Conservation (phyloP, 2,888 invertebrate genomes). For the Drosophila tanythrix region DNA sequence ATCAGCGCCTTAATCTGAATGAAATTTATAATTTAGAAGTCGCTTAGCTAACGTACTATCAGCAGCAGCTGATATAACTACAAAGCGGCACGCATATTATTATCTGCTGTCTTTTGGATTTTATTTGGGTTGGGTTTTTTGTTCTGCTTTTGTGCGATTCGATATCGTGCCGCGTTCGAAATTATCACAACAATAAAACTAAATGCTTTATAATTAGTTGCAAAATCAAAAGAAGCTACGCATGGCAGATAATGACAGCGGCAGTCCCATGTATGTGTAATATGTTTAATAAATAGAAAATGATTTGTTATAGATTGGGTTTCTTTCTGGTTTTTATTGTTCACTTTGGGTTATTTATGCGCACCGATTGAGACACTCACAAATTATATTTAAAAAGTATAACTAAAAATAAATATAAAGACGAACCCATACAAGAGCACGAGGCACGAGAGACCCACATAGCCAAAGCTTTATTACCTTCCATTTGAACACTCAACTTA, state of each 20-base stretch:
- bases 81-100: slow-evolving; percentile 50
- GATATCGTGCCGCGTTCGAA: slow-evolving; percentile 32
- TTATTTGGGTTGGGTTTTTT: neutral
- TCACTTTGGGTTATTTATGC: slow-evolving; percentile 45
- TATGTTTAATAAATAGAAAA: slow-evolving; percentile 37
- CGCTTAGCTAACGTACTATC: slow-evolving; percentile 51
- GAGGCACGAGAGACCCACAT: slow-evolving; percentile 29
- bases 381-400: slow-evolving; percentile 26
- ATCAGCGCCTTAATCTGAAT: slow-evolving; percentile 32
- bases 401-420: neutral
- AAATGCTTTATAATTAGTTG: slow-evolving; percentile 83
- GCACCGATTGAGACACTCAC: slow-evolving; percentile 39
- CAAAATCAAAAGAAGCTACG: slow-evolving; percentile 48
- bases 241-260: neutral
- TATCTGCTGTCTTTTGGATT: slow-evolving; percentile 32
- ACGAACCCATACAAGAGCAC: neutral
- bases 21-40: slow-evolving; percentile 60
- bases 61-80: slow-evolving; percentile 49
- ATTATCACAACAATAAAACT: slow-evolving; percentile 83
- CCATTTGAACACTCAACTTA: slow-evolving; percentile 56
- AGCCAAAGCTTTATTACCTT: slow-evolving; percentile 70
- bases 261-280: slow-evolving; percentile 6
- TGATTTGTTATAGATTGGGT: slow-evolving; percentile 65
- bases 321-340: slow-evolving; percentile 26
- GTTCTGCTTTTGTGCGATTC: neutral